A percentile compares a stretch with the other conserved stretches of the same genome.
Evolutionary conservation across 2,888 invertebrate genomes (phyloP).

Genomic region (Euproctis similis): DNA sequence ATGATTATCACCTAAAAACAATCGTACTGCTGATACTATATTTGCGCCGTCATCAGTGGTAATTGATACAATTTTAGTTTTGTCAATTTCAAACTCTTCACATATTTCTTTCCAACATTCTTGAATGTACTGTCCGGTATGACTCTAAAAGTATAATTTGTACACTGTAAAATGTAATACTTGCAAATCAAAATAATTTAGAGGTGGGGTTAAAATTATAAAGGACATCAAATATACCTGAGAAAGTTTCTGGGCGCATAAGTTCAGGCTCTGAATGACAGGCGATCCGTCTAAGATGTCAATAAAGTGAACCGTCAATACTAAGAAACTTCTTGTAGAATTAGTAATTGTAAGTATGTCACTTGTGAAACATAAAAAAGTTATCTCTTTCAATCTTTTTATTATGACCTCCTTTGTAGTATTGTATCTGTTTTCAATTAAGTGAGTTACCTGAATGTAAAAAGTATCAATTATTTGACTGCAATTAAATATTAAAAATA

Average conservation of each 20-base stretch:
- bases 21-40: constrained; percentile 25
- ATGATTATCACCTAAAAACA: constrained; percentile 21
- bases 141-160: background rate
- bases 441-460: constrained; percentile 1
- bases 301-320: constrained; percentile 16
- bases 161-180: too few relatives aligned
- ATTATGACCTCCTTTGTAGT: background rate
- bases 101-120: background rate
- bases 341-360: constrained; percentile 16
- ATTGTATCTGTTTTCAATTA: background rate
- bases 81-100: background rate
- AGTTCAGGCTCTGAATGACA: background rate
- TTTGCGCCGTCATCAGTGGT: constrained; percentile 27
- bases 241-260: background rate
- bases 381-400: constrained; percentile 7
- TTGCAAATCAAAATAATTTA: too few relatives aligned
- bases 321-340: constrained; percentile 16
- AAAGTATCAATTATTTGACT: background rate
- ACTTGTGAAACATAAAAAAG: constrained; percentile 9
- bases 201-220: too few relatives aligned
- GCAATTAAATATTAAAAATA: background rate
- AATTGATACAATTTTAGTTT: constrained; percentile 16
- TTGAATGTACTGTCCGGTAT: background rate
- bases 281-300: background rate
- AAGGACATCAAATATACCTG: too few relatives aligned